phyloP scores from a whole-genome alignment of 1,140 invertebrate genomes.

The Tribolium madens region DNA sequence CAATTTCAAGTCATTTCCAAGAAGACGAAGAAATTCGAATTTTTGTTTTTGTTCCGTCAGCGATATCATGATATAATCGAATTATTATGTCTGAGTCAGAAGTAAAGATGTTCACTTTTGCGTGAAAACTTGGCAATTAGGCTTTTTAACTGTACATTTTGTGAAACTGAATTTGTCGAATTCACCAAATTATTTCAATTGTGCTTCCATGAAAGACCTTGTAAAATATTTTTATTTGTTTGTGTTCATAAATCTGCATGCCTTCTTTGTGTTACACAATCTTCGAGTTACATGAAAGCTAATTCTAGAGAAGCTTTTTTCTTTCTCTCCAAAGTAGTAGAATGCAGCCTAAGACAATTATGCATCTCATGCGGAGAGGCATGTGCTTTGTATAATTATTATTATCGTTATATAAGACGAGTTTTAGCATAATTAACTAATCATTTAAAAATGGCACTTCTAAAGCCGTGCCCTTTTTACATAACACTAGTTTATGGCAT shows the following conservation, averaged over 20 bases:
- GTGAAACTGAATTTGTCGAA: too few species aligned
- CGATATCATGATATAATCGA: too few species aligned
- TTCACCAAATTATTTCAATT: too few species aligned
- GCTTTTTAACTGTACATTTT: too few species aligned
- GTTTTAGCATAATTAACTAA: constrained; percentile 5
- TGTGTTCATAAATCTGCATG: not conserved
- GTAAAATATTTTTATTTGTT: not conserved
- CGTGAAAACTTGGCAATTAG: too few species aligned
- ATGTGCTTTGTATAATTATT: constrained; percentile 22
- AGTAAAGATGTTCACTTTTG: too few species aligned
- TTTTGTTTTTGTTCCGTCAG: too few species aligned
- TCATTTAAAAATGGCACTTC: constrained; percentile 5
- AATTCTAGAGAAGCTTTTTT: constrained; percentile 1
- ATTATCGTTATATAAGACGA: constrained; percentile 15
- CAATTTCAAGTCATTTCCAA: too few species aligned
- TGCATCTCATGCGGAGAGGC: constrained; percentile 11
- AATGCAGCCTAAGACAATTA: constrained; percentile 13
- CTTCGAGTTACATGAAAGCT: not conserved
- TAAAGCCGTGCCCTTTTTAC: constrained; percentile 9
- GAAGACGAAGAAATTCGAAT: too few species aligned
- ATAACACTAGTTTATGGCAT: not conserved
- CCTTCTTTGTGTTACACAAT: not conserved
- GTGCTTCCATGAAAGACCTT: not conserved
- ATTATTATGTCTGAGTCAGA: too few species aligned
- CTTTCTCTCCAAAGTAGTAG: not conserved